Percentiles rank a stretch among this genome's conserved stretches.
These are phyloP conservation scores for Magallana ariakensis DNA, from an alignment of 1,140 invertebrate genomes.

Conservation along the genomic window DNA sequence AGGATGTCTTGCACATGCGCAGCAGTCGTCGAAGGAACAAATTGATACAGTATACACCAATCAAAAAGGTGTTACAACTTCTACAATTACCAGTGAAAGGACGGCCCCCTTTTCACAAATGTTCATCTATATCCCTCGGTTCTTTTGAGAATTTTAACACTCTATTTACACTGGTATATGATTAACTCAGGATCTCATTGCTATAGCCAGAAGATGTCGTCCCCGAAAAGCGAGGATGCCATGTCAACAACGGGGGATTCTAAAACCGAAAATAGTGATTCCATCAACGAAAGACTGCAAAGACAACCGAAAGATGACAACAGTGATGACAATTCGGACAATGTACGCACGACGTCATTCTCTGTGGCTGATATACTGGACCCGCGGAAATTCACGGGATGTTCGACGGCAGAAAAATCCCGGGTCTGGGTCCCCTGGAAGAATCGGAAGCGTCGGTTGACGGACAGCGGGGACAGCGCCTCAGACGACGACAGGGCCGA, in stretches of 20 bases:
- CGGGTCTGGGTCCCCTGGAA: conserved; percentile 62
- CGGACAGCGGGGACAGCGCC: conserved; percentile 46
- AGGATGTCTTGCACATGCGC: conserved; percentile 39
- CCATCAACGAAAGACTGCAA: neutral
- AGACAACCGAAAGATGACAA: conserved; percentile 9
- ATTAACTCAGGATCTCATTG: neutral
- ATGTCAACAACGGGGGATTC: neutral
- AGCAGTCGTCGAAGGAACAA: conserved; percentile 39
- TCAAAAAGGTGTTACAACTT: conserved; percentile 53
- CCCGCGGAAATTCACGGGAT: conserved; percentile 63
- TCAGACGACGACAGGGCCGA: conserved; percentile 36
- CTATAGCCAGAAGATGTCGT: neutral
- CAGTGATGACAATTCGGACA: conserved; percentile 11
- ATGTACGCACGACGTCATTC: conserved; percentile 59
- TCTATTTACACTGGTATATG: conserved; percentile 35
- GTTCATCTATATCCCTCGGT: conserved; percentile 48
- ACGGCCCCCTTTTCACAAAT: conserved; percentile 50
- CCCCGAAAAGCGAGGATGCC: neutral
- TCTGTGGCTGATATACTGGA: conserved; percentile 67
- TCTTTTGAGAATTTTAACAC: conserved; percentile 54
- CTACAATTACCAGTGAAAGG: conserved; percentile 46
- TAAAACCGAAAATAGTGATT: conserved; percentile 24
- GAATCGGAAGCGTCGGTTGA: conserved; percentile 44
- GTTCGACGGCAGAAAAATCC: conserved; percentile 44
- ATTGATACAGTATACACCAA: conserved; percentile 53